These are phyloP conservation scores for Athalia circularis DNA, from an alignment of 2,888 invertebrate genomes.

Conservation along the genomic window DNA sequence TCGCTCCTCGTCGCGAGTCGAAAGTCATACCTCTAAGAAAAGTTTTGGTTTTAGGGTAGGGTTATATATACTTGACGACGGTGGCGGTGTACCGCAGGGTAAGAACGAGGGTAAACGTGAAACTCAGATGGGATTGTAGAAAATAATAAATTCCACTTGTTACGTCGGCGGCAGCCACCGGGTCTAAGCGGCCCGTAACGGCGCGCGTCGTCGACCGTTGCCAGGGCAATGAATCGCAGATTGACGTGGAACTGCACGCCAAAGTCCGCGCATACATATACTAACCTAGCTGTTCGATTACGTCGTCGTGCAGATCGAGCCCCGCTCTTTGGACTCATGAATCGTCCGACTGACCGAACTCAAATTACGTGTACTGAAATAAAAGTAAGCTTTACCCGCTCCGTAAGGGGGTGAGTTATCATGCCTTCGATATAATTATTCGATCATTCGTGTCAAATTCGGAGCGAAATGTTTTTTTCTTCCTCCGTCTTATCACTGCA, in stretches of 20 bases:
- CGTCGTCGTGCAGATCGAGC: neutral
- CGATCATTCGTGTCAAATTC: too few species aligned
- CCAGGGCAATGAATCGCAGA: conserved; percentile 69
- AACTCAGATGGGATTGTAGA: conserved; percentile 43
- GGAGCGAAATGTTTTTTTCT: too few species aligned
- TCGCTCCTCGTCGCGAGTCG: too few species aligned
- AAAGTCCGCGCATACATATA: conserved; percentile 17
- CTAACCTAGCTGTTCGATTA: neutral
- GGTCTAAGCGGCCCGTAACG: conserved; percentile 38
- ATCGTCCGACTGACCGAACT: conserved; percentile 37
- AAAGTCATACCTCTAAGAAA: neutral
- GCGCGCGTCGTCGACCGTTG: conserved; percentile 62
- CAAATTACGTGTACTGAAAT: conserved; percentile 4
- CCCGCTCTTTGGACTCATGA: neutral
- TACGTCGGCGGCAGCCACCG: conserved; percentile 54
- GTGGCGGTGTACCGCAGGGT: neutral
- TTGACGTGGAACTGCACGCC: conserved; percentile 59
- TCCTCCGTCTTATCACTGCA: too few species aligned
- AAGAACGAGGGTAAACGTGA: neutral
- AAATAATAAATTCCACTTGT: conserved; percentile 66
- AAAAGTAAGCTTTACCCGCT: too few species aligned
- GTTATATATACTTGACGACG: neutral
- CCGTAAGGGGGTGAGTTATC: too few species aligned
- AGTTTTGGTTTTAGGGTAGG: neutral
- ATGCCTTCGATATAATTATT: too few species aligned